phyloP scores from a whole-genome alignment of 1,140 invertebrate species.

The Bicyclus anynana region DNA sequence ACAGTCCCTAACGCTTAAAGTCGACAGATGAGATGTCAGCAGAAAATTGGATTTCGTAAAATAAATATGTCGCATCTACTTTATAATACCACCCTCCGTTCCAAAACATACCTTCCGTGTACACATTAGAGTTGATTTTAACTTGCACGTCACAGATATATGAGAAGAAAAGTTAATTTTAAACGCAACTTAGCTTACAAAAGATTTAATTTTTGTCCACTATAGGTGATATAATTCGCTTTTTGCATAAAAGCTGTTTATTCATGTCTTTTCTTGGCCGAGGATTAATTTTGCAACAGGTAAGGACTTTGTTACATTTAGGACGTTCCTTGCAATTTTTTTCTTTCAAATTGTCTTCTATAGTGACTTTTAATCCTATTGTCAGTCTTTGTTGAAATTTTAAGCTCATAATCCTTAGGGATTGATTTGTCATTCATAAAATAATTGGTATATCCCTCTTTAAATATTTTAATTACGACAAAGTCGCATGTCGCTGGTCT shows the following conservation, averaged over 20 bases:
- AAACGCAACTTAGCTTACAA: conserved; percentile 64
- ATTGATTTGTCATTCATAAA: background rate
- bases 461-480: too few relatives aligned
- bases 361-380: conserved; percentile 49
- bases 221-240: conserved; percentile 40
- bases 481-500: too few relatives aligned
- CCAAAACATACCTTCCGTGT: conserved; percentile 27
- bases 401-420: conserved; percentile 17
- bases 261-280: conserved; percentile 37
- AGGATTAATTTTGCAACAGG: conserved; percentile 52
- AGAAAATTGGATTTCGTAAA: conserved; percentile 77
- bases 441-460: background rate
- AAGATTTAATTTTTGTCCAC: conserved; percentile 67
- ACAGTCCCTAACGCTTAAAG: conserved; percentile 68
- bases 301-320: conserved; percentile 58
- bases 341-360: conserved; percentile 21
- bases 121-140: conserved; percentile 23
- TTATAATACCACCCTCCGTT: conserved; percentile 35
- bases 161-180: conserved; percentile 65
- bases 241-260: conserved; percentile 48
- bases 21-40: conserved; percentile 75
- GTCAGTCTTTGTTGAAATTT: conserved; percentile 39
- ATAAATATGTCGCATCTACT: conserved; percentile 72
- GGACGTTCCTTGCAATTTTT: conserved; percentile 46
- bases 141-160: background rate